A percentile compares a stretch with the other conserved stretches of the same genome.
Evolutionary conservation across 2,113 vertebrate genomes (phyloP).

Genomic region (Cariama cristata): DNA sequence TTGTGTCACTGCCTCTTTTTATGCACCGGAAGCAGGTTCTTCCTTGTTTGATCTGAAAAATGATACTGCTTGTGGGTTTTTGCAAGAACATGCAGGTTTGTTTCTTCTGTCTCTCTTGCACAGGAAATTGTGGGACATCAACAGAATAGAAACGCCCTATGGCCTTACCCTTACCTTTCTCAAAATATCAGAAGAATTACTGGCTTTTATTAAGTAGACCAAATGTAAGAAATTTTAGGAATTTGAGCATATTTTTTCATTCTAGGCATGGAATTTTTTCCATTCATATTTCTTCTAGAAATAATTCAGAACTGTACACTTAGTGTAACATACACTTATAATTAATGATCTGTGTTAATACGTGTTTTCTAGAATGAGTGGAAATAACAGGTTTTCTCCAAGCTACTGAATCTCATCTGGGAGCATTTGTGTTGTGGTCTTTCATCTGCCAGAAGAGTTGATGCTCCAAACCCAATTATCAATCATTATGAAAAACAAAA

Average conservation of each 20-base stretch:
- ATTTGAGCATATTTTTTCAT: background rate
- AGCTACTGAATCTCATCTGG: background rate
- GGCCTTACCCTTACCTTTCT: background rate
- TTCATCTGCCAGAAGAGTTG: background rate
- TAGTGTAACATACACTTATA: background rate
- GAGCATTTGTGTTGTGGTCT: background rate
- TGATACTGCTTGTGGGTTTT: background rate
- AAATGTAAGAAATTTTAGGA: background rate
- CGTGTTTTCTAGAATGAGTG: background rate
- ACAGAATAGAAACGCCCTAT: background rate
- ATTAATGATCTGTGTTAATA: background rate
- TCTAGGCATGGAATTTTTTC: background rate
- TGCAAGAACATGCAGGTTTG: background rate
- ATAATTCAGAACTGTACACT: background rate
- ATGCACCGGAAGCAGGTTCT: background rate
- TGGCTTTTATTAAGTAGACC: background rate
- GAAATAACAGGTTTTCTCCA: background rate
- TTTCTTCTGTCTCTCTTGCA: background rate
- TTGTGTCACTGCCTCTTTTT: background rate
- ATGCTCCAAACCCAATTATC: background rate
- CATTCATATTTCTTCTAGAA: background rate
- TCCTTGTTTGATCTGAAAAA: background rate
- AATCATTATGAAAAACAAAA: background rate
- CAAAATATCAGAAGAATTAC: background rate
- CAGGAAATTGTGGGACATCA: slow-evolving; percentile 11